These are phyloP conservation scores for Actias luna DNA, from an alignment of 2,888 invertebrate genomes.

Conservation along the genomic window DNA sequence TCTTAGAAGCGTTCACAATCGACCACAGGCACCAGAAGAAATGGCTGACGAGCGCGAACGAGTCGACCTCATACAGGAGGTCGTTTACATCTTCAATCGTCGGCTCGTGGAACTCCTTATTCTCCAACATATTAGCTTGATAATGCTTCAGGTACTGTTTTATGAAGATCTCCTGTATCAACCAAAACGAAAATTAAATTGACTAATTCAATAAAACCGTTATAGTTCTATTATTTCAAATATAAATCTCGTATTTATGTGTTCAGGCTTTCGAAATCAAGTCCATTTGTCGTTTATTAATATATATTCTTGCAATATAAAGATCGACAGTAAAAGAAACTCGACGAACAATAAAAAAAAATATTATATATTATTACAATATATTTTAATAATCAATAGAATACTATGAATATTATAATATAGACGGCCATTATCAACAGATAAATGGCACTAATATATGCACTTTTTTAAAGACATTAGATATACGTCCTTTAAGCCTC, in stretches of 20 bases:
- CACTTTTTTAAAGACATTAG: too few relatives aligned
- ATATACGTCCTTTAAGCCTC: too few relatives aligned
- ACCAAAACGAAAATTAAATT: not conserved
- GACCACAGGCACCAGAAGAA: constrained; percentile 98
- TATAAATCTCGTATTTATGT: not conserved
- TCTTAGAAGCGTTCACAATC: constrained; percentile 91
- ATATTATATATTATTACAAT: too few relatives aligned
- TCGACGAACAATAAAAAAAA: not conserved
- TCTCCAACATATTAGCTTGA: constrained; percentile 38
- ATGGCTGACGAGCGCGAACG: constrained; percentile 93
- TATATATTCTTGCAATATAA: too few relatives aligned
- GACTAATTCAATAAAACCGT: not conserved
- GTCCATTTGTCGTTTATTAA: too few relatives aligned
- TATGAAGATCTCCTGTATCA: constrained; percentile 82
- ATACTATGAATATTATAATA: not conserved
- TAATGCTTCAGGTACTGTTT: constrained; percentile 70
- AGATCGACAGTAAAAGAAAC: too few relatives aligned
- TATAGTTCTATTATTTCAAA: not conserved
- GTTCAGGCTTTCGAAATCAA: not conserved
- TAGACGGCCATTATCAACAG: not conserved
- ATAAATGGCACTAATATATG: too few relatives aligned
- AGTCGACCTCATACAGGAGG: constrained; percentile 88
- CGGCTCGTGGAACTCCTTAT: constrained; percentile 45
- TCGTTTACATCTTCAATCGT: constrained; percentile 81
- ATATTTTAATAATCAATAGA: too few relatives aligned